Conservation (phyloP, 2,888 invertebrate genomes). For the Nudaria mundana region DNA sequence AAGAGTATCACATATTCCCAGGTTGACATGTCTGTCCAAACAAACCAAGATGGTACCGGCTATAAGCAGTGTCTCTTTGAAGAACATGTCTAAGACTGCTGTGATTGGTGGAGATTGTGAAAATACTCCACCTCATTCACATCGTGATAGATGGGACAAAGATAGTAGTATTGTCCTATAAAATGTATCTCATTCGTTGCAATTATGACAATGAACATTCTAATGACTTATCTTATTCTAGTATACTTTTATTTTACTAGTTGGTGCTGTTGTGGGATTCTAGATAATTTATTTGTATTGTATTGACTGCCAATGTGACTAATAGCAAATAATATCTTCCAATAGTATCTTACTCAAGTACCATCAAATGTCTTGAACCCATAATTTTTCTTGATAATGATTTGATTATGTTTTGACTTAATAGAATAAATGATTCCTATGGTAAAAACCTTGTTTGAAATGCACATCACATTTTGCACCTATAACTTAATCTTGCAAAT, state of each 20-base stretch:
- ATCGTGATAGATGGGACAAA: slow-evolving; percentile 75
- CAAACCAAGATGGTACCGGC: slow-evolving; percentile 43
- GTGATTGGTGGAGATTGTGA: slow-evolving; percentile 67
- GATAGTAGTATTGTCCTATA: slow-evolving; percentile 73
- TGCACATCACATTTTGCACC: too few species aligned
- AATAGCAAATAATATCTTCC: too few species aligned
- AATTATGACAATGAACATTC: slow-evolving; percentile 10
- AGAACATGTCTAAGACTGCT: slow-evolving; percentile 54
- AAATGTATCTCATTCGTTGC: slow-evolving; percentile 16
- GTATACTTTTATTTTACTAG: slow-evolving; percentile 12
- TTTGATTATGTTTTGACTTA: slow-evolving; percentile 6
- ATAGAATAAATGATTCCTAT: slow-evolving; percentile 1
- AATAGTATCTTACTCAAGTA: slow-evolving; percentile 30
- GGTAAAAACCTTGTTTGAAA: background rate
- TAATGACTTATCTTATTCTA: slow-evolving; percentile 16
- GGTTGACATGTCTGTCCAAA: slow-evolving; percentile 63
- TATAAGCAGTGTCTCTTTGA: slow-evolving; percentile 62
- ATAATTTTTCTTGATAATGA: slow-evolving; percentile 14
- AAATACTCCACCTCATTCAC: slow-evolving; percentile 74
- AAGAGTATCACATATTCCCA: slow-evolving; percentile 68
- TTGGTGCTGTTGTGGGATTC: slow-evolving; percentile 16
- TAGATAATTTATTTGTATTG: slow-evolving; percentile 16
- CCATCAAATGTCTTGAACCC: slow-evolving; percentile 17
- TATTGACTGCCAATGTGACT: too few species aligned
- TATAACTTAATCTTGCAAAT: too few species aligned